Percentiles rank a stretch among this genome's conserved stretches.
Conservation (phyloP, 2,888 invertebrate genomes). For the Drosophila rubida region DNA sequence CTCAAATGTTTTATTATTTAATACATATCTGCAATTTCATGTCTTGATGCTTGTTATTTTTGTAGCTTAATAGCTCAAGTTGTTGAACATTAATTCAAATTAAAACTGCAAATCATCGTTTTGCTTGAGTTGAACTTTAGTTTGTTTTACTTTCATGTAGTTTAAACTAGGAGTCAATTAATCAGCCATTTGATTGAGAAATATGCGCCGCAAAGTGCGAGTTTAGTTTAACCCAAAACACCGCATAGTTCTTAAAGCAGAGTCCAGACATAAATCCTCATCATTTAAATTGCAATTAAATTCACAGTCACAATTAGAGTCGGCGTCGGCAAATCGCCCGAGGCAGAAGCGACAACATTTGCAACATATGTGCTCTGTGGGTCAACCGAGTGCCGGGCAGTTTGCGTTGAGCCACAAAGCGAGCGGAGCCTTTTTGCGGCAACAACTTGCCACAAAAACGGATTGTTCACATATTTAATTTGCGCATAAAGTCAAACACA, state of each 20-base stretch:
- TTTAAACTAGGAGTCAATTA: too few species aligned
- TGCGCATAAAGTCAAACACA: conserved; percentile 26
- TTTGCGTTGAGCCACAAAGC: conserved; percentile 51
- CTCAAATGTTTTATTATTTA: neutral
- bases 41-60: neutral
- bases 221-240: neutral
- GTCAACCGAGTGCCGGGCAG: conserved; percentile 41
- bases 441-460: conserved; percentile 27
- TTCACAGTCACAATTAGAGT: conserved; percentile 52
- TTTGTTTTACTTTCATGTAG: too few species aligned
- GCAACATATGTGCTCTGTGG: conserved; percentile 53
- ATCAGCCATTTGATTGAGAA: too few species aligned
- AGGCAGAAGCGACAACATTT: conserved; percentile 1
- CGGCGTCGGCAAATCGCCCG: conserved; percentile 6
- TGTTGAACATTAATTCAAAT: neutral
- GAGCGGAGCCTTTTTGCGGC: conserved; percentile 26
- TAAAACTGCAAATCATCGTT: too few species aligned
- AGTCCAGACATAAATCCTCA: conserved; percentile 15
- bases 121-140: too few species aligned
- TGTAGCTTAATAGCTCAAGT: neutral
- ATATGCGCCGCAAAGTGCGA: neutral
- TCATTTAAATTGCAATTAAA: conserved; percentile 67
- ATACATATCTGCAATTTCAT: neutral
- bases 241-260: neutral
- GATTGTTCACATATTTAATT: conserved; percentile 44